Evolutionary conservation across 2,113 vertebrate genomes (phyloP).

Genomic region (Tonatia bakeri): DNA sequence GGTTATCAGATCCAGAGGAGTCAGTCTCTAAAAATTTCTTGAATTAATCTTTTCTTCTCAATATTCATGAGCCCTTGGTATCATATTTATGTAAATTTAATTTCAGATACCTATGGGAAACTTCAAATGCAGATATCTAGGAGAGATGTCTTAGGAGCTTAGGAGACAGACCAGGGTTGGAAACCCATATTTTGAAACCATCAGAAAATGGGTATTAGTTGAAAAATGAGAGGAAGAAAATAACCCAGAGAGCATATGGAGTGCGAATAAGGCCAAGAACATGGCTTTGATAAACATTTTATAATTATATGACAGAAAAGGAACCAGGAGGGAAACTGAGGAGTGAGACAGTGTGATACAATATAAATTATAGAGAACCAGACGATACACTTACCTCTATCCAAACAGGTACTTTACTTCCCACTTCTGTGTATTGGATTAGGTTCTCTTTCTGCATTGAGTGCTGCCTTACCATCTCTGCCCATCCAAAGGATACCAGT

Average conservation of each 20-base stretch:
- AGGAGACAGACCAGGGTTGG: not conserved
- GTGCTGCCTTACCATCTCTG: not conserved
- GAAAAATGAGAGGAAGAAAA: not conserved
- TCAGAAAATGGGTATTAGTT: not conserved
- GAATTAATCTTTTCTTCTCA: not conserved
- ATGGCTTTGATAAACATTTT: not conserved
- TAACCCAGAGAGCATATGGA: not conserved
- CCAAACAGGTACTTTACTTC: not conserved
- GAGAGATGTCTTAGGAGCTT: not conserved
- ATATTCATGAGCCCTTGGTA: not conserved
- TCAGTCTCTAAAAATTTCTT: not conserved
- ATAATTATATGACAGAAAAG: not conserved
- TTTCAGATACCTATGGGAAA: not conserved
- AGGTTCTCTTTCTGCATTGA: not conserved
- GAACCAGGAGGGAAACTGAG: not conserved
- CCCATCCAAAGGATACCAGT: not conserved
- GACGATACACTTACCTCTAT: not conserved
- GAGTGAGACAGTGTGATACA: not conserved
- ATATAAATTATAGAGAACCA: not conserved
- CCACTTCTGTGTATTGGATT: not conserved
- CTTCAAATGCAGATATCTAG: not conserved
- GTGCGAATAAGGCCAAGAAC: not conserved
- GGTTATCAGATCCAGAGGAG: not conserved
- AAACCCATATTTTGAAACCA: not conserved
- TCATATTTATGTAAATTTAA: not conserved